phyloP scores from a whole-genome alignment of 2,797 vertebrate species.

The Gymnothorax javanicus region DNA sequence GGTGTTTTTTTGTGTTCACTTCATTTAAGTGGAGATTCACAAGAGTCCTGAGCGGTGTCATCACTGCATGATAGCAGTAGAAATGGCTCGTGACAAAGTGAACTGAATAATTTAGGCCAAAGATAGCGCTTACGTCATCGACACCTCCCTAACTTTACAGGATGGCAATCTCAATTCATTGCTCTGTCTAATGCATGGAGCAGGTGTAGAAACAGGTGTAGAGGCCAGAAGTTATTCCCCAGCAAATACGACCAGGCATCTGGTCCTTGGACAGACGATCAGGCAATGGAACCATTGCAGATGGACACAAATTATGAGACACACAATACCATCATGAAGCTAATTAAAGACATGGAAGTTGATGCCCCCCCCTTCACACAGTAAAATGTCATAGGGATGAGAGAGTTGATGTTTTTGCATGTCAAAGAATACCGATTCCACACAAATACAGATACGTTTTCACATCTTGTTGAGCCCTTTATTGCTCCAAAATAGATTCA shows the following conservation, averaged over 20 bases:
- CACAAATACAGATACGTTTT: no score
- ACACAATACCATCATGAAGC: neutral
- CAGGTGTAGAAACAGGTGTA: conserved; percentile 3
- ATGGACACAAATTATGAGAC: neutral
- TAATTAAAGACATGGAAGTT: neutral
- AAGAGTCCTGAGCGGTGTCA: neutral
- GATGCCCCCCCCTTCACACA: no score
- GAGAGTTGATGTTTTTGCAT: neutral
- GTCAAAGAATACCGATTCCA: no score
- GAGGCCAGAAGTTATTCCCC: neutral
- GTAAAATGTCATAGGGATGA: neutral
- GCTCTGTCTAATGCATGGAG: neutral
- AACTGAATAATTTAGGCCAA: neutral
- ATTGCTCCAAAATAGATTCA: no score
- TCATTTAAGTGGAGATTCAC: neutral
- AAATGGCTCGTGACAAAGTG: neutral
- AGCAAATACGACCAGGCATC: neutral
- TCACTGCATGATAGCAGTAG: neutral
- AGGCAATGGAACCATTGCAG: neutral
- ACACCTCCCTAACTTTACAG: neutral
- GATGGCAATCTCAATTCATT: neutral
- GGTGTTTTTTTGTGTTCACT: neutral
- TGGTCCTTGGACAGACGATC: neutral
- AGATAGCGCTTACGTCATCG: neutral
- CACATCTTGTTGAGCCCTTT: no score